Evolutionary conservation across 2,113 vertebrate species (phyloP).

Genomic region (Albula glossodonta): DNA sequence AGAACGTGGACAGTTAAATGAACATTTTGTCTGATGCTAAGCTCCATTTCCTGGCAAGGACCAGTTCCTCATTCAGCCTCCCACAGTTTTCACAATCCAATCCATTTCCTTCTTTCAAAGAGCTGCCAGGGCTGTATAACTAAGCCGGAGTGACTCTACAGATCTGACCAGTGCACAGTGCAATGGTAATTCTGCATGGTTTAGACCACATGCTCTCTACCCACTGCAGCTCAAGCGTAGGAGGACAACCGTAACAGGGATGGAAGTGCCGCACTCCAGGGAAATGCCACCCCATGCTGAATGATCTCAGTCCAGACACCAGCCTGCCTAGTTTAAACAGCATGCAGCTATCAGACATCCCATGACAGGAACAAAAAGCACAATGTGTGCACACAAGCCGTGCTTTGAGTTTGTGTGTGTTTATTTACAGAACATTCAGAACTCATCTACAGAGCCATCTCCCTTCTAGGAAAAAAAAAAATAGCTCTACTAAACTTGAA

Average conservation of each 20-base stretch:
- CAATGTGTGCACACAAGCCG: too few relatives aligned
- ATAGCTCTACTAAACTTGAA: too few relatives aligned
- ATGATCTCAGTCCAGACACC: background rate
- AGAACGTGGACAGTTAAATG: background rate
- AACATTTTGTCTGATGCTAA: background rate
- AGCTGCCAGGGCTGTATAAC: background rate
- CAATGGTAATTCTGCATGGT: too few relatives aligned
- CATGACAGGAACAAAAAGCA: background rate
- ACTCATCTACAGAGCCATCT: too few relatives aligned
- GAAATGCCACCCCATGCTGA: background rate
- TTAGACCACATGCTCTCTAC: background rate
- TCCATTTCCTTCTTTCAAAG: background rate
- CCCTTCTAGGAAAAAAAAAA: too few relatives aligned
- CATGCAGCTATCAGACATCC: background rate
- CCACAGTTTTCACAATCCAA: background rate
- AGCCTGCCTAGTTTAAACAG: background rate
- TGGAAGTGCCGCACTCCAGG: background rate
- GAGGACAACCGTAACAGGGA: background rate
- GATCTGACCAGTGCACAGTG: too few relatives aligned
- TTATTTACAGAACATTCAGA: too few relatives aligned
- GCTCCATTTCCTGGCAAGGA: background rate
- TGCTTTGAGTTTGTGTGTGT: too few relatives aligned
- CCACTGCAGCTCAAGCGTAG: background rate
- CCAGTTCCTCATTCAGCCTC: background rate
- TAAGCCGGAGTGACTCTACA: background rate